Percentiles rank a stretch among this genome's conserved stretches.
Conservation (phyloP, 1,140 invertebrate genomes). For the Drosophila kepulauana region DNA sequence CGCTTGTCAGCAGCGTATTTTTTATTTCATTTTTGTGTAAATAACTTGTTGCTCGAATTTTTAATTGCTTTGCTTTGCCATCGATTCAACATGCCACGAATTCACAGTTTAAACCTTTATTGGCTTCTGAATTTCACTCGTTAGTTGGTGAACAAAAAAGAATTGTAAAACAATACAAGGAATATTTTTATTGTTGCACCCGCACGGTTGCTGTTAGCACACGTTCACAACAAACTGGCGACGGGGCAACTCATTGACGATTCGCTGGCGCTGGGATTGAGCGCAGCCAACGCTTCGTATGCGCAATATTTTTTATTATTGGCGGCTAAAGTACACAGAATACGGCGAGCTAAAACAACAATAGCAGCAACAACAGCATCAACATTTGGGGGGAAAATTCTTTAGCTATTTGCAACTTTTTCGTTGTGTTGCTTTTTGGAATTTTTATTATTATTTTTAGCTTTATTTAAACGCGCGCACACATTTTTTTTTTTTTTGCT, state of each 20-base stretch:
- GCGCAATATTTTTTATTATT: constrained; percentile 67
- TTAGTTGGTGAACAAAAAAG: constrained; percentile 8
- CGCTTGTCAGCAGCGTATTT: neutral
- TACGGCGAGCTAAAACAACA: constrained; percentile 35
- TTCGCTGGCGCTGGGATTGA: constrained; percentile 44
- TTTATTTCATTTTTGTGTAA: neutral
- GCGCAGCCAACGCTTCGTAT: constrained; percentile 65
- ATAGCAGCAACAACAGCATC: constrained; percentile 26
- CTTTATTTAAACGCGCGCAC: constrained; percentile 56
- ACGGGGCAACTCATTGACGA: constrained; percentile 40
- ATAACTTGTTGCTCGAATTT: constrained; percentile 1
- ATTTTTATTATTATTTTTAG: constrained; percentile 59
- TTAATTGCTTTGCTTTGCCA: neutral
- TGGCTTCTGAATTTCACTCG: constrained; percentile 3
- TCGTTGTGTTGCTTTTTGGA: constrained; percentile 45
- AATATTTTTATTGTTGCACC: constrained; percentile 53
- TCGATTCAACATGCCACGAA: neutral
- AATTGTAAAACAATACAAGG: constrained; percentile 2
- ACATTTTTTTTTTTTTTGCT: constrained; percentile 38
- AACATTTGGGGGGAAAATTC: constrained; percentile 48
- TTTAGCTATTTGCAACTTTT: constrained; percentile 47
- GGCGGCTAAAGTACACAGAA: constrained; percentile 76
- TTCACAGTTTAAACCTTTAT: constrained; percentile 1
- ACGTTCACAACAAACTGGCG: constrained; percentile 72
- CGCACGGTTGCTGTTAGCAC: constrained; percentile 67